phyloP scores from a whole-genome alignment of 2,888 invertebrate genomes.

The Exephanes ischioxanthus region DNA sequence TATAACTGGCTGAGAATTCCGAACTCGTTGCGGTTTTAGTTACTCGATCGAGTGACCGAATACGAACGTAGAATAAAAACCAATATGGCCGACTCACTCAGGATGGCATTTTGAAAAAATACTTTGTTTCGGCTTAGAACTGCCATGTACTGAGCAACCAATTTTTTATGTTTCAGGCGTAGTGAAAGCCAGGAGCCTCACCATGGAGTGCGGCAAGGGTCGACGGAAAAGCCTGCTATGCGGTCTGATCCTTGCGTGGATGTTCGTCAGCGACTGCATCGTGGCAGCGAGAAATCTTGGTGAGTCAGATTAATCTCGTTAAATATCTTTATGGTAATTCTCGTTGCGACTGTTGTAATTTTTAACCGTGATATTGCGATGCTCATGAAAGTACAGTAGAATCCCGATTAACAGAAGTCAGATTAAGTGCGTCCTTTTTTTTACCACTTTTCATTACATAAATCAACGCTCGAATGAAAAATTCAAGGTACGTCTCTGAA shows the following conservation, averaged over 20 bases:
- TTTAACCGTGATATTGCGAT: background rate
- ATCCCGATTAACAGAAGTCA: background rate
- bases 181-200: conserved; percentile 82
- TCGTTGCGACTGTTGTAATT: background rate
- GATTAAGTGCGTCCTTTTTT: background rate
- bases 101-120: background rate
- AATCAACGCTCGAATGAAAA: no score
- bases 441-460: no score
- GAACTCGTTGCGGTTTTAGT: no score
- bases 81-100: background rate
- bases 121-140: background rate
- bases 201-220: conserved; percentile 84
- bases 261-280: conserved; percentile 81
- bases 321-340: background rate
- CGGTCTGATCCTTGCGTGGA: conserved; percentile 82
- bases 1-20: no score
- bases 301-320: conserved; percentile 72
- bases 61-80: no score
- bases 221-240: conserved; percentile 83
- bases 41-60: no score
- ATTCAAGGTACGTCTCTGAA: no score
- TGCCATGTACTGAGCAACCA: conserved; percentile 6
- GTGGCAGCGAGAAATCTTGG: conserved; percentile 83
- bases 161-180: conserved; percentile 76
- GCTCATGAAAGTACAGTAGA: no score